A percentile compares a stretch with the other conserved stretches of the same genome.
Evolutionary conservation across 2,888 invertebrate species (phyloP).

Genomic region (Philonicus albiceps): DNA sequence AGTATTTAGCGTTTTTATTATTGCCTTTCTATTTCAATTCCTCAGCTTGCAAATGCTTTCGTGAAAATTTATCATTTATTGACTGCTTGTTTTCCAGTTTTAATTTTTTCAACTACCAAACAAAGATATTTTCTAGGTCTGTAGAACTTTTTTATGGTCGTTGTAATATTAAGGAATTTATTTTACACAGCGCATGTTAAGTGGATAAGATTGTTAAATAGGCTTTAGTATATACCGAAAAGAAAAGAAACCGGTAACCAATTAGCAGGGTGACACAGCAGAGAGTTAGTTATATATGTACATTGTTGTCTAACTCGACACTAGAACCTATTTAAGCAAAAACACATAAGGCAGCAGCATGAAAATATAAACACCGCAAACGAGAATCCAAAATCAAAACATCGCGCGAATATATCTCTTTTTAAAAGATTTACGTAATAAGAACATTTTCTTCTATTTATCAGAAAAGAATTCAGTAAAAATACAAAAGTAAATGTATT

Average conservation of each 20-base stretch:
- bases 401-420: slow-evolving; percentile 13
- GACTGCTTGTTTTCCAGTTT: not conserved
- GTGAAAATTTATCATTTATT: not conserved
- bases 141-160: not conserved
- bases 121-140: not conserved
- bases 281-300: not conserved
- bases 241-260: not conserved
- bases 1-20: not conserved
- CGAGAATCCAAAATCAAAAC: not conserved
- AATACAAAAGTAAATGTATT: slow-evolving; percentile 22
- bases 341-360: not conserved
- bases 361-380: not conserved
- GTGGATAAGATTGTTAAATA: not conserved
- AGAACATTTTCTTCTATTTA: slow-evolving; percentile 30
- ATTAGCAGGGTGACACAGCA: not conserved
- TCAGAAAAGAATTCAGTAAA: slow-evolving; percentile 7
- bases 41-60: not conserved
- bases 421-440: not conserved
- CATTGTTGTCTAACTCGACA: not conserved
- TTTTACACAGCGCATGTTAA: not conserved
- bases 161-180: not conserved
- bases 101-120: not conserved
- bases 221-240: not conserved
- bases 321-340: not conserved
- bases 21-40: not conserved